phyloP scores from a whole-genome alignment of 2,888 invertebrate genomes.

The Chaitophorus viminalis region DNA sequence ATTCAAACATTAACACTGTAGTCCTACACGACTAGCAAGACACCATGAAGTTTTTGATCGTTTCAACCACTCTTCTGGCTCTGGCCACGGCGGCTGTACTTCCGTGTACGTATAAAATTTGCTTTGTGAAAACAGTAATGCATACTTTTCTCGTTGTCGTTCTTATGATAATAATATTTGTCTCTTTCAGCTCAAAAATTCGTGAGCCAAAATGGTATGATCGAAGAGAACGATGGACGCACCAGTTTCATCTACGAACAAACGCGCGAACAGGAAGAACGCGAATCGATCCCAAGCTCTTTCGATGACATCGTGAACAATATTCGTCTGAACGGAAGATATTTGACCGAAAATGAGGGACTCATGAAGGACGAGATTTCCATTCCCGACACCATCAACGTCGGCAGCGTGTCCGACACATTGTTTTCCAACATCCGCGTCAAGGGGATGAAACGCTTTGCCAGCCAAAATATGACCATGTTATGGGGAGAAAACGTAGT shows the following conservation, averaged over 20 bases:
- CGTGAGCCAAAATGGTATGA: constrained; percentile 13
- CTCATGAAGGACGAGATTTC: neutral
- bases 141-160: neutral
- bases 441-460: neutral
- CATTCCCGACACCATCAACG: constrained; percentile 8
- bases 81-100: constrained; percentile 24
- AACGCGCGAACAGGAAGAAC: neutral
- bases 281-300: constrained; percentile 11
- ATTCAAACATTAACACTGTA: neutral
- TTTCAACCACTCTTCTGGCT: constrained; percentile 6
- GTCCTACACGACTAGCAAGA: neutral
- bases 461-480: constrained; percentile 14
- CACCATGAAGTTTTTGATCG: constrained; percentile 16
- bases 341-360: neutral
- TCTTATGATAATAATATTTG: neutral
- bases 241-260: neutral
- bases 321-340: neutral
- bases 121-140: neutral
- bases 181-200: neutral
- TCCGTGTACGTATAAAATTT: constrained; percentile 17
- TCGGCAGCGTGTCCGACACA: constrained; percentile 22
- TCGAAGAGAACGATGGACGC: neutral
- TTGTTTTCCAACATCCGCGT: neutral
- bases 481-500: constrained; percentile 25
- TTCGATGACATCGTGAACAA: constrained; percentile 3